phyloP scores from a whole-genome alignment of 2,888 invertebrate species.

The Cyclophora albipunctata region DNA sequence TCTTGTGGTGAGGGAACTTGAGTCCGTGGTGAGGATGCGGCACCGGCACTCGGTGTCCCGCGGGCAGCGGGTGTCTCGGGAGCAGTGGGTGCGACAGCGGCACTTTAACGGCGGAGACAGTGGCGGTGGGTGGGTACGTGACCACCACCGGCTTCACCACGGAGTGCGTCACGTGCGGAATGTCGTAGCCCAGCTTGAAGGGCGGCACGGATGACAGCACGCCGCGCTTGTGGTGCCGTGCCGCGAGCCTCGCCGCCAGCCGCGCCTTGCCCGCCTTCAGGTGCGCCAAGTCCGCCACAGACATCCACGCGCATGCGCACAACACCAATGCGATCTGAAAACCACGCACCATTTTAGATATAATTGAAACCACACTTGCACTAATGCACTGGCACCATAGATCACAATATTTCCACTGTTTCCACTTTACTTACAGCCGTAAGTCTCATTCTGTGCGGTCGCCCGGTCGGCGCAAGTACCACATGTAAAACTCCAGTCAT shows the following conservation, averaged over 20 bases:
- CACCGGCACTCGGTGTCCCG: slow-evolving; percentile 50
- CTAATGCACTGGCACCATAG: slow-evolving; percentile 9
- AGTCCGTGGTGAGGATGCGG: slow-evolving; percentile 56
- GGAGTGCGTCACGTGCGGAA: slow-evolving; percentile 64
- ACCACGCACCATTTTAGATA: slow-evolving; percentile 38
- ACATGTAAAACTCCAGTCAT: slow-evolving; percentile 44
- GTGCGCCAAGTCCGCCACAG: slow-evolving; percentile 46
- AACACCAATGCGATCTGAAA: slow-evolving; percentile 62
- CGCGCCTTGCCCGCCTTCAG: slow-evolving; percentile 45
- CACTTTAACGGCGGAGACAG: slow-evolving; percentile 62
- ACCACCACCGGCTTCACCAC: slow-evolving; percentile 64
- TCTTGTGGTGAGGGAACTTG: slow-evolving; percentile 51
- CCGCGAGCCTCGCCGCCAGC: slow-evolving; percentile 39
- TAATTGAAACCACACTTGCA: slow-evolving; percentile 8
- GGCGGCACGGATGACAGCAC: slow-evolving; percentile 56
- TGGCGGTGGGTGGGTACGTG: slow-evolving; percentile 61
- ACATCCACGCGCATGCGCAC: slow-evolving; percentile 44
- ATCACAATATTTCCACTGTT: slow-evolving; percentile 26
- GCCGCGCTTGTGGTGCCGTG: slow-evolving; percentile 60
- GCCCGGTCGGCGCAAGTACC: slow-evolving; percentile 48
- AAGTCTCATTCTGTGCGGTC: slow-evolving; percentile 54
- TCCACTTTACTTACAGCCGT: slow-evolving; percentile 47
- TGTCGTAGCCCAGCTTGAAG: slow-evolving; percentile 66
- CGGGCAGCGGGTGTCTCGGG: slow-evolving; percentile 45
- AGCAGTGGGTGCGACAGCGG: slow-evolving; percentile 48